Evolutionary conservation across 2,888 invertebrate genomes (phyloP), one percentile per base, ranked within the genome.

Genomic region (Eumacrocentrus americanus): DNA sequence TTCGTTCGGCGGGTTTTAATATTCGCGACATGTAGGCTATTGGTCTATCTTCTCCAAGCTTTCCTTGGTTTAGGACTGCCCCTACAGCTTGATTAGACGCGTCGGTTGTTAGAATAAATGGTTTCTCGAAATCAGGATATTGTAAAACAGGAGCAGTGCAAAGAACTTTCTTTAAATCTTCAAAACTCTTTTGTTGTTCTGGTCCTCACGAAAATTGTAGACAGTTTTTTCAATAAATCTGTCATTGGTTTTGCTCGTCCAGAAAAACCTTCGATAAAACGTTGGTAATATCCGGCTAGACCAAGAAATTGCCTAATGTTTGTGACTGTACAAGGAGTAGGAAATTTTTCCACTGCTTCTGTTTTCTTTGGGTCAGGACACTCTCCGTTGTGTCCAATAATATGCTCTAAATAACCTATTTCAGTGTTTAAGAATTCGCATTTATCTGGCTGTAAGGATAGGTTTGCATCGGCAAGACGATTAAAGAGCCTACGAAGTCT

Each of bases 61-160:
- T 18, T 1, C 58, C 47, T 56, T 63, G 63, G 7, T 50, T 48
- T 3, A 64, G 9, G 3, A 64, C 29, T 1, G 63, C 55, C 0
- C 61, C 61, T 2, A 64, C 1, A 0, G 60, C 63, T 5, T 35
- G 12, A 18, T 63, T 61, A 68, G 18, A 1, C n/a, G n/a, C n/a
- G n/a, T n/a, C n/a, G n/a, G n/a, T n/a, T n/a, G n/a, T n/a, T n/a
- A n/a, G n/a, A n/a, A 65, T 37, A 25, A 68, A 68, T 1, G 40
- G 50, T 11, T 54, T 2, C 2, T 37, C 20, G 7, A 65, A 66
- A 40, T 65, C 60, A 5, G 66, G 64, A 14, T 60, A 55, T 54
- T 59, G 62, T 3, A 63, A 40, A 2, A 64, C 34, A 3, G 65
- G 66, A 18, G 58, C 58, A 5, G 50, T 50, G n/a, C 62, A 64